Conservation (phyloP, 2,797 vertebrate species). For the Lepidocolaptes lacrymiger region DNA sequence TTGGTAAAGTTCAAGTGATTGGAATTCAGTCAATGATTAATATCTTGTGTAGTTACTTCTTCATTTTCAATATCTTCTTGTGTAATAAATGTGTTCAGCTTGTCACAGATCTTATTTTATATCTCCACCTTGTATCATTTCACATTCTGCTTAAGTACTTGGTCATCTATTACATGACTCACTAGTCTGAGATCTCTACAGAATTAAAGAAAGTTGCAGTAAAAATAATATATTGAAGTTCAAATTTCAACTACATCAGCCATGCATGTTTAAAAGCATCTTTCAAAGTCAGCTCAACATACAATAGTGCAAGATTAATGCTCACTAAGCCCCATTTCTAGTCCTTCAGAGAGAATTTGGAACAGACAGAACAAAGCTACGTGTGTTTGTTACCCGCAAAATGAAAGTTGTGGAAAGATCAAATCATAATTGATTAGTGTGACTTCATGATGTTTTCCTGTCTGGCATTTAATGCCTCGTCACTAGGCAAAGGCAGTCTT, state of each 20-base stretch:
- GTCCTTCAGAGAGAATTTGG: background rate
- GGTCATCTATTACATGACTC: slow-evolving; percentile 79
- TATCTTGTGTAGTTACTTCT: slow-evolving; percentile 68
- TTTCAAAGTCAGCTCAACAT: slow-evolving; percentile 74
- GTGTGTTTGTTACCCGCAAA: slow-evolving; percentile 30
- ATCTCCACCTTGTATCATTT: slow-evolving; percentile 73
- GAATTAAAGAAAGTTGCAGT: slow-evolving; percentile 79
- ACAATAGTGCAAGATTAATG: slow-evolving; percentile 55
- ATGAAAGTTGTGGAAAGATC: slow-evolving; percentile 12
- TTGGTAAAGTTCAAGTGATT: slow-evolving; percentile 53
- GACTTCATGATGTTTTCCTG: background rate
- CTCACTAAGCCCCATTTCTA: slow-evolving; percentile 21
- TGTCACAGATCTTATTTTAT: slow-evolving; percentile 77
- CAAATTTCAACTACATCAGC: slow-evolving; percentile 76
- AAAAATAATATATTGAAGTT: slow-evolving; percentile 79
- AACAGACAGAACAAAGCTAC: slow-evolving; percentile 24
- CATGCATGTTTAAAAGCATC: slow-evolving; percentile 75
- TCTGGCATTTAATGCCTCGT: background rate
- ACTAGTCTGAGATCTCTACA: slow-evolving; percentile 76
- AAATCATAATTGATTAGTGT: slow-evolving; percentile 12
- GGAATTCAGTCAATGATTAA: slow-evolving; percentile 68
- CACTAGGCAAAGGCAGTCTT: background rate
- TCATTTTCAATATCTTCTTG: slow-evolving; percentile 69
- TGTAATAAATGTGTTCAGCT: slow-evolving; percentile 74
- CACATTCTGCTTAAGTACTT: slow-evolving; percentile 74